Base-by-base conservation (phyloP, 1,140 invertebrate species). In the Diorhabda elongata region DNA sequence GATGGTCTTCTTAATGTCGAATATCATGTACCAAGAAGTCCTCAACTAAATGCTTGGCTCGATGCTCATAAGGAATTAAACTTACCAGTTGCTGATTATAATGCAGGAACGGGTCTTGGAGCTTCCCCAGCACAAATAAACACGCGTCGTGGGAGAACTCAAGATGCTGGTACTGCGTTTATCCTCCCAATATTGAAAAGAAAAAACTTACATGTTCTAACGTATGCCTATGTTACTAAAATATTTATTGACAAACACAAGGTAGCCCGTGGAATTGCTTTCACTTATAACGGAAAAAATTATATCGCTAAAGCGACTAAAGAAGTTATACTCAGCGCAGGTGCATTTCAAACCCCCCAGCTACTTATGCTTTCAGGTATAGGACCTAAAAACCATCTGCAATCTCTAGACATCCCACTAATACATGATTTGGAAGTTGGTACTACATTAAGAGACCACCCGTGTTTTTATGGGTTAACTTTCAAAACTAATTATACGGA, bases 391-490 rank as follows among this genome's bases (percentile, higher is more conserved):
- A 70, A 82, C 5, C 81, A 88, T 69, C 75, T 87, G 4, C 44
- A 78, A 57, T 61, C 77, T 42, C 59, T 81, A 3, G 70, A 82
- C 0, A 82, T 87, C 44, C 44, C 72, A 0, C 65, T 85, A 0
- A 59, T 83, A 0, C 42, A 73, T 3, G 83, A 89, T 44, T 75
- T 90, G 0, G 85, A 87, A 0, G 88, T 91, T 0, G 90, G 94
- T 0, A 83, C 91, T 60, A 95, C 95, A 81, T 84, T 96, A 0
- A 92, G 94, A 81, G 93, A 95, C 78, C 94, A 96, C 77, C 87
- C 95, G 9, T 91, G 90, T 0, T 81, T 92, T 0, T 92, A 92
- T 0, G 93, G 93, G 0, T 79, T 95, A 89, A n/a, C 1, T 59
- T 73, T 63, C 44, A 67, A 66, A 9, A 66, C 61, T 6, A 70